phyloP scores from a whole-genome alignment of 2,113 vertebrate species.

The Cephalopterus ornatus region DNA sequence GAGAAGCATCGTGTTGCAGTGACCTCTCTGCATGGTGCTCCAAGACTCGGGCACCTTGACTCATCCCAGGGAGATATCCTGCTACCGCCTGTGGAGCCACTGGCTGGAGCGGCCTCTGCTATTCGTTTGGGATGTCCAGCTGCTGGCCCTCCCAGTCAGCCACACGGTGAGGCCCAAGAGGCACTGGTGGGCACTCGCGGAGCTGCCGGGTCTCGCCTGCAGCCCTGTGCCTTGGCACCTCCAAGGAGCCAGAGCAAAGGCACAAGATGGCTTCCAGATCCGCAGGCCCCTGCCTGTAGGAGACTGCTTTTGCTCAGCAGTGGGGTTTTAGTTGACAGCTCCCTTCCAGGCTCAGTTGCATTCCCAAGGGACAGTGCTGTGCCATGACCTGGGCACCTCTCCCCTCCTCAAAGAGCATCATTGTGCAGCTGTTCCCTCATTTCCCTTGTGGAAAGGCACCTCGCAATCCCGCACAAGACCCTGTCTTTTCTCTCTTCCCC shows the following conservation, averaged over 20 bases:
- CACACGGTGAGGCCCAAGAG: accelerated
- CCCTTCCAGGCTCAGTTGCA: not conserved
- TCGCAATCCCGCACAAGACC: not conserved
- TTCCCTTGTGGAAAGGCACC: not conserved
- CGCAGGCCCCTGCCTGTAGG: not conserved
- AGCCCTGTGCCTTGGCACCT: not conserved
- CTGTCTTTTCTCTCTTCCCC: not conserved
- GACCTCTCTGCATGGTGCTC: not conserved
- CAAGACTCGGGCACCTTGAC: not conserved
- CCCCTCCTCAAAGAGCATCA: not conserved
- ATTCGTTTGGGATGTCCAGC: accelerated
- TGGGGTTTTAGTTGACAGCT: not conserved
- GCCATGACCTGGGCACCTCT: not conserved
- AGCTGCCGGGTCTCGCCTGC: not conserved
- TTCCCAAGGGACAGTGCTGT: not conserved
- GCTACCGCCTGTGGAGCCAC: accelerated
- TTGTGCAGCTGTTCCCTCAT: not conserved
- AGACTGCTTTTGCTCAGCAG: not conserved
- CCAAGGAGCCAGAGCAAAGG: accelerated
- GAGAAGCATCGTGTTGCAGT: not conserved
- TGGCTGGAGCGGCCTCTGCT: accelerated
- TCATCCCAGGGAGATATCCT: not conserved
- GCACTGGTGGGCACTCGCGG: accelerated
- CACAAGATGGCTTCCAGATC: not conserved
- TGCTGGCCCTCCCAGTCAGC: accelerated